Evolutionary conservation across 2,113 vertebrate species (phyloP), one percentile per base, ranked within the genome.

Genomic region (Eurystomus gularis): DNA sequence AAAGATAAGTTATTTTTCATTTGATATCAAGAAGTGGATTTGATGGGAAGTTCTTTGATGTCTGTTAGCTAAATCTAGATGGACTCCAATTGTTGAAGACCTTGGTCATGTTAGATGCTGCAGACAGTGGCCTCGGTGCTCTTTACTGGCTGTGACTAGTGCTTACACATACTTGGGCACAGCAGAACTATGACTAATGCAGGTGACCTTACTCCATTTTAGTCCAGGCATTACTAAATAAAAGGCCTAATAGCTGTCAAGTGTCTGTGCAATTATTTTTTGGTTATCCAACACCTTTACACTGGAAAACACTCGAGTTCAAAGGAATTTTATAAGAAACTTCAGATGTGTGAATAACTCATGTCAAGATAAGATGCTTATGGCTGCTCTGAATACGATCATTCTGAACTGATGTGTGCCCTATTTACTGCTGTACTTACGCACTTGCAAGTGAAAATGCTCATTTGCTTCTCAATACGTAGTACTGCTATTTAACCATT

Each of bases 191-290:
- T 40, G 52, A 84, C 65, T 75, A 19, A 93, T 49, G 86, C 64
- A 84, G 49, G 57, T 96, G 79, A 82, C 61, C 81, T 70, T 71
- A 40, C 20, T 82, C 80, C 64, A 16, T 64, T 94, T 91, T 85
- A 92, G 57, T 76, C 57, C 62, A 81, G 80, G 77, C 25, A 29
- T 72, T 94, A 31, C 52, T 94, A 54, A 96, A 94, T 95, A 93
- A 96, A 95, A 76, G 82, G 58, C 84, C 78, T 87, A 49, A 91
- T 51, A 93, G 81, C 48, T 95, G 77, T 75, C 76, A 86, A 86
- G 20, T 44, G 25, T 62, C 18, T 60, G 48, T 75, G 92, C 48
- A 44, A 37, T 86, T 94, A 46, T 95, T 94, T 81, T 64, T 44
- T 73, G 23, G 6, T 58, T 86, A 46, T 73, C 81, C 44, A 26